Evolutionary conservation across 2,797 vertebrate genomes (phyloP).

Genomic region (Crenichthys baileyi): DNA sequence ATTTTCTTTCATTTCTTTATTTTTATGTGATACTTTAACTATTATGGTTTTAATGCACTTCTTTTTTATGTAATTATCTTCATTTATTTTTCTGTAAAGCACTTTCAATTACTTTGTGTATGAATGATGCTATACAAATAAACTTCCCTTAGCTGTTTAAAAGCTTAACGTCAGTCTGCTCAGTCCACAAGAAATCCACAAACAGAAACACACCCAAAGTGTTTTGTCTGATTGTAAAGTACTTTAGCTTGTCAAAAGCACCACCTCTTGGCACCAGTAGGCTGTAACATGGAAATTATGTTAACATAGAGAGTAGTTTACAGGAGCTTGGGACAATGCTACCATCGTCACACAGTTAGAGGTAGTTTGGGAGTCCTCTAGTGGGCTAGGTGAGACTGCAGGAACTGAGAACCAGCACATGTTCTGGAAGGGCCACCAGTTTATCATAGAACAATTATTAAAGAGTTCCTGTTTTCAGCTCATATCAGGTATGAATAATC

Average conservation of each 20-base stretch:
- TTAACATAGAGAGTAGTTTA: not conserved
- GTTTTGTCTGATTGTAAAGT: not conserved
- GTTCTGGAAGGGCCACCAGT: no score
- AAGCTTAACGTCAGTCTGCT: not conserved
- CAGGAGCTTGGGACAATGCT: not conserved
- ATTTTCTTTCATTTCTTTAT: not conserved
- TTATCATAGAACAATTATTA: no score
- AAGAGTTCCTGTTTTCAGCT: no score
- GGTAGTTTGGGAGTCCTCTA: not conserved
- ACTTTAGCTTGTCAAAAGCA: not conserved
- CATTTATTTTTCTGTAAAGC: not conserved
- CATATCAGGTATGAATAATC: no score
- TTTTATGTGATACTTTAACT: not conserved
- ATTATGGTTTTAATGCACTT: not conserved
- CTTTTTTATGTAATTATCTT: not conserved
- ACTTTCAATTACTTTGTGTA: not conserved
- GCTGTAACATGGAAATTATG: not conserved
- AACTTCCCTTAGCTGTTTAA: not conserved
- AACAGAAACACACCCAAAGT: not conserved
- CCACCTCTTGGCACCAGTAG: conserved; percentile 2
- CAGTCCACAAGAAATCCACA: not conserved
- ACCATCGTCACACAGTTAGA: not conserved
- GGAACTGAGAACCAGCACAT: not conserved
- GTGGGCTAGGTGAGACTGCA: not conserved
- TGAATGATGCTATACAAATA: not conserved